Evolutionary conservation across 2,113 vertebrate genomes (phyloP), one percentile per base, ranked within the genome.

Genomic region (Melanostigma gelatinosum): DNA sequence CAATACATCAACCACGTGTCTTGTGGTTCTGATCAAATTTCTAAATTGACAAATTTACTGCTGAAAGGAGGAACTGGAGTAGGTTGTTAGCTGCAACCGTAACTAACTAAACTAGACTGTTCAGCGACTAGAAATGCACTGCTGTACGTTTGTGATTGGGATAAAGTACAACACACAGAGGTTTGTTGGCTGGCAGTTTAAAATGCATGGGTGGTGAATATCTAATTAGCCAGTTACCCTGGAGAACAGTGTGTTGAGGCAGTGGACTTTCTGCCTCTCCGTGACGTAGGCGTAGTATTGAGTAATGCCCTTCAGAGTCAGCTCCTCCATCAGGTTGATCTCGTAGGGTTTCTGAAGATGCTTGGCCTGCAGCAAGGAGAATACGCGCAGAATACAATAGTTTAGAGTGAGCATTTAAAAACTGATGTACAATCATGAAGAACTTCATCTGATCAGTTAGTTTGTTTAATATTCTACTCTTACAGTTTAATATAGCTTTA

Each of bases 291-390:
- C 95, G 44, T 95, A 96, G 92, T 91, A 96, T 91, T 96, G 95
- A 65, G 94, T 95, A 58, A 96, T 96, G 88, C 95, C 95, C 87
- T 96, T 96, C 85, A 96, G 88, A n/a, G 95, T 96, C 80, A 96
- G 91, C 82, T 96, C 95, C 90, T 96, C 95, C 95, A 96, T 96
- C 92, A 96, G 91, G 92, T 96, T 96, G 34, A 96, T 96, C 93
- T 96, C 95, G 13, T 96, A 96, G 50, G 95, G 95, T 80, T 96
- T 96, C 87, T 94, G 91, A 15, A 95, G 92, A 79, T 96, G 94
- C 83, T 95, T 95, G 58, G 85, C 79, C 95, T 96, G 50, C 2
- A 85, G 67, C 12, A 58, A 60, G 24, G 27, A 85, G 29, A n/a
- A n/a, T n/a, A 85, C 4, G 68, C 0, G 32, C 46, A 27, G 20